phyloP scores from a whole-genome alignment of 2,888 invertebrate genomes.

The Troides helena region DNA sequence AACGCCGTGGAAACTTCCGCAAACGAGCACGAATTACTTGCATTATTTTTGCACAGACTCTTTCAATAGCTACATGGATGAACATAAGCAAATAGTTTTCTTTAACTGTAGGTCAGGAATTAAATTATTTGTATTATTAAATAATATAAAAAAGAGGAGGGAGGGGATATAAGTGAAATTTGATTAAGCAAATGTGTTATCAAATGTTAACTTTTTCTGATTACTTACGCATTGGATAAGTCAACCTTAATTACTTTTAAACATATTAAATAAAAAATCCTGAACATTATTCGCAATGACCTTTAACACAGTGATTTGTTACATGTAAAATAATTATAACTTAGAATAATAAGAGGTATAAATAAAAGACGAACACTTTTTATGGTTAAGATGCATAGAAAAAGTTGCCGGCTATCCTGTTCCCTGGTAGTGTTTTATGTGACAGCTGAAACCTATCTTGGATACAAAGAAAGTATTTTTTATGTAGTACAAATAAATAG shows the following conservation, averaged over 20 bases:
- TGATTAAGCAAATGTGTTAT: no score
- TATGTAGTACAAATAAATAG: background rate
- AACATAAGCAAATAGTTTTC: no score
- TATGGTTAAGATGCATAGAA: background rate
- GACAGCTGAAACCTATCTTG: background rate
- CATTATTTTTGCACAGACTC: conserved; percentile 30
- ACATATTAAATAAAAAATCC: background rate
- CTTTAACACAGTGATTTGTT: background rate
- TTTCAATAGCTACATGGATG: conserved; percentile 4
- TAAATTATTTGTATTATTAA: no score
- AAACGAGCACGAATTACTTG: conserved; percentile 47
- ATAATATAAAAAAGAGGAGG: no score
- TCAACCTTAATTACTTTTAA: no score
- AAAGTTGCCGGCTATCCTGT: background rate
- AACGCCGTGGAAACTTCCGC: conserved; percentile 43
- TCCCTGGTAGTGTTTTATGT: background rate
- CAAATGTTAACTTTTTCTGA: no score
- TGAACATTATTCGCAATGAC: background rate
- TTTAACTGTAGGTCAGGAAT: no score
- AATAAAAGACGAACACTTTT: no score
- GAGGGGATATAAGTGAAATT: no score
- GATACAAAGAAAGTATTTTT: background rate
- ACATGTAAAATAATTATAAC: background rate
- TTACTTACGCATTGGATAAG: no score
- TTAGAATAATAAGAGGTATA: background rate